phyloP scores from a whole-genome alignment of 2,888 invertebrate species.

The Cyclophora punctaria region DNA sequence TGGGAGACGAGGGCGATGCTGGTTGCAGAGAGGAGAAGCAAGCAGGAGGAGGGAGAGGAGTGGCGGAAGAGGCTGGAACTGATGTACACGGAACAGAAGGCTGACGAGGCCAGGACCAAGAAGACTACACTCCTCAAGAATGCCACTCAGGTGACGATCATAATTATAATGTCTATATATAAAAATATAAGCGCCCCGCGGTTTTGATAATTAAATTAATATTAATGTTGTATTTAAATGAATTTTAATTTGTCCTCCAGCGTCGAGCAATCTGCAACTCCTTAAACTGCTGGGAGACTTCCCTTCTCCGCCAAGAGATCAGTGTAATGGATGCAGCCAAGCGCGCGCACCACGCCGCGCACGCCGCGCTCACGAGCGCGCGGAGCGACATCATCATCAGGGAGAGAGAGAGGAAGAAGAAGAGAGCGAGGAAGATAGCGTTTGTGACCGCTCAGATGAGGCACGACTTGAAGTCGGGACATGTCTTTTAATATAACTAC shows the following conservation, averaged over 20 bases:
- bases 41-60: constrained; percentile 34
- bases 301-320: constrained; percentile 40
- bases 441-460: constrained; percentile 43
- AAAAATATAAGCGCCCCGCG: too few relatives aligned
- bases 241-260: constrained; percentile 24
- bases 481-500: too few relatives aligned
- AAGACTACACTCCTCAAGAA: constrained; percentile 37
- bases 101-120: constrained; percentile 37
- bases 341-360: constrained; percentile 39
- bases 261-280: constrained; percentile 53
- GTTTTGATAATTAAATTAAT: too few relatives aligned
- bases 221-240: too few relatives aligned
- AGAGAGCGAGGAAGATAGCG: constrained; percentile 38
- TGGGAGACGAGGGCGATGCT: constrained; percentile 41
- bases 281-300: constrained; percentile 46
- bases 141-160: constrained; percentile 38
- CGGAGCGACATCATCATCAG: constrained; percentile 29
- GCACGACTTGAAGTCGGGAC: constrained; percentile 34
- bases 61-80: constrained; percentile 33
- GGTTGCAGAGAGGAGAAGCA: constrained; percentile 44
- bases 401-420: constrained; percentile 24
- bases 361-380: constrained; percentile 35
- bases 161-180: too few relatives aligned
- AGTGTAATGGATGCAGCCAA: constrained; percentile 35
- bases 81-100: constrained; percentile 30